A percentile compares a stretch with the other conserved stretches of the same genome.
phyloP scores from a whole-genome alignment of 2,797 vertebrate genomes.

The Microcaecilia unicolor region DNA sequence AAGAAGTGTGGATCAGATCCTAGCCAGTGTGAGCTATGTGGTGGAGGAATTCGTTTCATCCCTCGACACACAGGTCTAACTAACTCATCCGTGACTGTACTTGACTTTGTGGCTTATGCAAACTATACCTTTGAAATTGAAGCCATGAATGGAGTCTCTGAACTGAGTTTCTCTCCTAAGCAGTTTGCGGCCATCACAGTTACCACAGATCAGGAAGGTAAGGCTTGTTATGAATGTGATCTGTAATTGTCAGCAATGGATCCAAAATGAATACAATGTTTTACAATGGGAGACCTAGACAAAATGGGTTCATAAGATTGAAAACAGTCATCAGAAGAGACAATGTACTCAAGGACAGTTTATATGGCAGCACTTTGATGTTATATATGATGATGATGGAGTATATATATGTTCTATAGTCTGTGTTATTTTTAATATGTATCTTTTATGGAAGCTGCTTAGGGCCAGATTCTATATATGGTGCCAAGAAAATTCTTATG shows the following conservation, averaged over 20 bases:
- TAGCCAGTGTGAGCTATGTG: conserved; percentile 76
- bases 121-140: conserved; percentile 98
- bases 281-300: background rate
- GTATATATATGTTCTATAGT: too few relatives aligned
- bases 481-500: too few relatives aligned
- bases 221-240: conserved; percentile 31
- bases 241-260: too few relatives aligned
- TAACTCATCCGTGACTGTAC: conserved; percentile 76
- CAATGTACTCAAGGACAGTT: too few relatives aligned
- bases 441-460: too few relatives aligned
- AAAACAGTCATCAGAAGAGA: too few relatives aligned
- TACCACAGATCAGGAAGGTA: conserved; percentile 87
- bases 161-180: conserved; percentile 80
- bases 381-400: too few relatives aligned
- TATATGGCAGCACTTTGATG: too few relatives aligned
- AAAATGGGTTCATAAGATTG: too few relatives aligned
- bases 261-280: background rate
- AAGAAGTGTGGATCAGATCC: conserved; percentile 73
- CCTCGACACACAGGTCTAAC: conserved; percentile 78
- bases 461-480: too few relatives aligned
- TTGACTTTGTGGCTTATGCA: conserved; percentile 80
- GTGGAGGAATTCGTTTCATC: conserved; percentile 81
- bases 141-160: conserved; percentile 89
- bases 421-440: too few relatives aligned
- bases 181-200: conserved; percentile 81